These are phyloP conservation scores for Rousettus madagascariensis DNA, from an alignment of 2,797 vertebrate genomes.

Conservation along the genomic window DNA sequence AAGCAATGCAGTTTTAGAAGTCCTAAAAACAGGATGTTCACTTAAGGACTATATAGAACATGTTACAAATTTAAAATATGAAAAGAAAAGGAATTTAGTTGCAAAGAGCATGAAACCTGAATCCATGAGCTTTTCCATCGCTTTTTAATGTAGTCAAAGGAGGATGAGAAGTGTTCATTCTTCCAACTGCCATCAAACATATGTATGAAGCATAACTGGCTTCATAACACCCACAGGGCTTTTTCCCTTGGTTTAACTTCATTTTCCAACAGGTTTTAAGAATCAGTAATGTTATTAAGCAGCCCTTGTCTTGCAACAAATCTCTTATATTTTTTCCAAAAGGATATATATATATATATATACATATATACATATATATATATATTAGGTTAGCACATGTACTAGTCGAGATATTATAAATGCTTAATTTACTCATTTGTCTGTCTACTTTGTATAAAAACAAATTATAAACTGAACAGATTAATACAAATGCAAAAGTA, in stretches of 20 bases:
- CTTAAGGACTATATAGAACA: constrained; percentile 70
- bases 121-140: constrained; percentile 25
- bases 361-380: background rate
- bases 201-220: constrained; percentile 54
- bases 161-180: constrained; percentile 70
- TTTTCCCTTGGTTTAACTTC: constrained; percentile 26
- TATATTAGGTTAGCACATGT: background rate
- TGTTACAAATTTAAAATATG: constrained; percentile 71
- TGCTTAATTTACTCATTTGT: background rate
- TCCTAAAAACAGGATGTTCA: constrained; percentile 68
- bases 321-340: constrained; percentile 26
- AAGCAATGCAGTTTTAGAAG: constrained; percentile 73
- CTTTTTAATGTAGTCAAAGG: constrained; percentile 64
- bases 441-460: constrained; percentile 8
- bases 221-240: constrained; percentile 30
- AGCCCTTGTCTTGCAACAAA: background rate
- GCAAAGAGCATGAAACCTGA: constrained; percentile 73
- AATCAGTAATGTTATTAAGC: constrained; percentile 26
- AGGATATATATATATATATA: background rate
- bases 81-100: constrained; percentile 43
- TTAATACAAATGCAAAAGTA: background rate
- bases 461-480: background rate
- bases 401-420: background rate
- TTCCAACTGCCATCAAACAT: constrained; percentile 68
- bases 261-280: constrained; percentile 36